A percentile compares a stretch with the other conserved stretches of the same genome.
These are phyloP conservation scores for Apostichopus californicus DNA, from an alignment of 35 echinoderm and acorn worm species.

Conservation along the genomic window DNA sequence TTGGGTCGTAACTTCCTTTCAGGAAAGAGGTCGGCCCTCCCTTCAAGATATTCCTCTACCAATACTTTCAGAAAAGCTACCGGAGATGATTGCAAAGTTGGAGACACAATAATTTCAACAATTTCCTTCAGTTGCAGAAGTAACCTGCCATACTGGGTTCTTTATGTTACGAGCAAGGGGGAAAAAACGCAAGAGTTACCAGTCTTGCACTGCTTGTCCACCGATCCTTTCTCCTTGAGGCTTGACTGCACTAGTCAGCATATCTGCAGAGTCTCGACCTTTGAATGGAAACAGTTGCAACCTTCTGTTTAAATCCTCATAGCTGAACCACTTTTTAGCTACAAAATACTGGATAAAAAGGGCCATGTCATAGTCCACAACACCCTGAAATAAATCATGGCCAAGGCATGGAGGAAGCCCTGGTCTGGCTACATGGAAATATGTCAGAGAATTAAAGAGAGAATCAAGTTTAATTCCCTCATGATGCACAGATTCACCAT, in stretches of 20 bases:
- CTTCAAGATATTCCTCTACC: slow-evolving; percentile 62
- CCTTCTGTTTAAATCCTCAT: neutral
- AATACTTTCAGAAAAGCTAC: neutral
- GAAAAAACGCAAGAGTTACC: neutral
- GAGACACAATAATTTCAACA: neutral
- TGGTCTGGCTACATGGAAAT: slow-evolving; percentile 70
- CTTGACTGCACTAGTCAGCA: no score
- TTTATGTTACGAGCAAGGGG: neutral
- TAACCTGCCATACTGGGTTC: neutral
- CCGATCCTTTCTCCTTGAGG: neutral
- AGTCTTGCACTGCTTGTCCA: neutral
- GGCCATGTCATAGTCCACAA: slow-evolving; percentile 68
- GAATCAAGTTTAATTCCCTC: slow-evolving; percentile 67
- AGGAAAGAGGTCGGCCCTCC: no score
- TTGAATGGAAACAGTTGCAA: no score
- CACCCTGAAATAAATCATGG: slow-evolving; percentile 82
- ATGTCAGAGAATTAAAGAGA: slow-evolving; percentile 58
- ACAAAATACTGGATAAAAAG: slow-evolving; percentile 62
- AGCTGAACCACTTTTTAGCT: slow-evolving; percentile 62
- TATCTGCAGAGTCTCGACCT: no score
- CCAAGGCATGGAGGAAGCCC: slow-evolving; percentile 76
- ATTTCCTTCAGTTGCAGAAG: no score
- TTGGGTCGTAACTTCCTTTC: no score
- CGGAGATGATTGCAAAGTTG: neutral
- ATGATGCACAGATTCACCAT: neutral